phyloP scores from a whole-genome alignment of 2,113 vertebrate species.

The Cichladusa arquata region DNA sequence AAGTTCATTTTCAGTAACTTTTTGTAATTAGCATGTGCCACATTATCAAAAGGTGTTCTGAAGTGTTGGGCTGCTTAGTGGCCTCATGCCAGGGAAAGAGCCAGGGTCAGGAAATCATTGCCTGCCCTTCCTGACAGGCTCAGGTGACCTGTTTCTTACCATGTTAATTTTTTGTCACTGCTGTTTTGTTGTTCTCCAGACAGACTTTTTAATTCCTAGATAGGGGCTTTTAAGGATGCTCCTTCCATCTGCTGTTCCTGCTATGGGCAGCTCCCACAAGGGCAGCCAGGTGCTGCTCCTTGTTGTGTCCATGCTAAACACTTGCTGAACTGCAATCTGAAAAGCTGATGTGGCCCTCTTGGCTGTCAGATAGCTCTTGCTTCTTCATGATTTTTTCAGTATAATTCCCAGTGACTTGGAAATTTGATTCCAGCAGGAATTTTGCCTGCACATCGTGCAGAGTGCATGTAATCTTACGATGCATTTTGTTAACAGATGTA shows the following conservation, averaged over 20 bases:
- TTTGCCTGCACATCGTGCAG: not conserved
- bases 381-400: constrained; percentile 10
- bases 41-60: not conserved
- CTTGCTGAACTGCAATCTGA: not conserved
- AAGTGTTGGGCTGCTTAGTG: not conserved
- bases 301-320: not conserved
- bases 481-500: not conserved
- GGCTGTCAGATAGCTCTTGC: not conserved
- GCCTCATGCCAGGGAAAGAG: not conserved
- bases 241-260: not conserved
- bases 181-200: not conserved
- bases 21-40: not conserved
- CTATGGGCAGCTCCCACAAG: not conserved
- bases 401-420: not conserved
- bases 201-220: not conserved
- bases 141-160: not conserved
- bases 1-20: not conserved
- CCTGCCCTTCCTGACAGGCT: not conserved
- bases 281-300: not conserved
- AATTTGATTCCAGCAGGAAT: not conserved
- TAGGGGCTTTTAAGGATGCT: not conserved
- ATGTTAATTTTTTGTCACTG: not conserved
- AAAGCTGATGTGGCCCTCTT: not conserved
- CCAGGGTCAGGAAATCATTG: not conserved
- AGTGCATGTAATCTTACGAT: not conserved